phyloP scores from a whole-genome alignment of 2,797 vertebrate species.

The Crenuchus spilurus region DNA sequence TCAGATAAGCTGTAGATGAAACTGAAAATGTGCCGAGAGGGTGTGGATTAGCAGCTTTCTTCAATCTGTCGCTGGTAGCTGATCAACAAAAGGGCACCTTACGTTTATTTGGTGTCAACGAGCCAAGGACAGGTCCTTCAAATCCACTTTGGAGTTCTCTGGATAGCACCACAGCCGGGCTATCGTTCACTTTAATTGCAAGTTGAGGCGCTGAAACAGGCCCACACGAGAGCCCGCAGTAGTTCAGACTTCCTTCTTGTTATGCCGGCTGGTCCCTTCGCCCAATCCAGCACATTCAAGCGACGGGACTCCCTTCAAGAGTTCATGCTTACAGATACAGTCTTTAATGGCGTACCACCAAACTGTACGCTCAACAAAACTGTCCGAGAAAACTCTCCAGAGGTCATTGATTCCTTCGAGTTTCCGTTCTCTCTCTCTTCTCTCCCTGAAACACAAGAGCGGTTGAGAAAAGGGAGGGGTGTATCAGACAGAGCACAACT shows the following conservation, averaged over 20 bases:
- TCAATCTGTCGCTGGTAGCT: conserved; percentile 17
- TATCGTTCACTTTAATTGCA: conserved; percentile 14
- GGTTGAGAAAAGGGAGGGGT: conserved; percentile 78
- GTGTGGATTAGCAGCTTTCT: conserved; percentile 24
- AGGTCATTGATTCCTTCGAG: conserved; percentile 82
- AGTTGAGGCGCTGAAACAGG: conserved; percentile 58
- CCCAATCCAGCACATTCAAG: conserved; percentile 58
- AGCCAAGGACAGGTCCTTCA: background rate
- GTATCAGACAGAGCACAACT: conserved; percentile 79
- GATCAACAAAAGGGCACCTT: conserved; percentile 24
- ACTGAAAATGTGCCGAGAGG: conserved; percentile 4
- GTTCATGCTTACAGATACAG: conserved; percentile 22
- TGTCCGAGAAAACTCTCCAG: conserved; percentile 64
- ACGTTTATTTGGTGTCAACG: conserved; percentile 15
- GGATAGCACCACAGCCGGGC: conserved; percentile 21
- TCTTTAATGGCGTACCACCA: conserved; percentile 45
- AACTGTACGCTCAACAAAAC: conserved; percentile 60
- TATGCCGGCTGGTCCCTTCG: conserved; percentile 70
- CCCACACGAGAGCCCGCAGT: conserved; percentile 67
- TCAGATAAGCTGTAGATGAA: background rate
- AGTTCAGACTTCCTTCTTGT: conserved; percentile 77
- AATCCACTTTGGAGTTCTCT: conserved; percentile 3
- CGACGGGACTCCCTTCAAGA: conserved; percentile 40
- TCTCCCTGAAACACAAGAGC: conserved; percentile 78
- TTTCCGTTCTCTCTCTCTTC: conserved; percentile 68